These are phyloP conservation scores for Drosophila dives DNA, from an alignment of 2,888 invertebrate genomes.

Conservation along the genomic window DNA sequence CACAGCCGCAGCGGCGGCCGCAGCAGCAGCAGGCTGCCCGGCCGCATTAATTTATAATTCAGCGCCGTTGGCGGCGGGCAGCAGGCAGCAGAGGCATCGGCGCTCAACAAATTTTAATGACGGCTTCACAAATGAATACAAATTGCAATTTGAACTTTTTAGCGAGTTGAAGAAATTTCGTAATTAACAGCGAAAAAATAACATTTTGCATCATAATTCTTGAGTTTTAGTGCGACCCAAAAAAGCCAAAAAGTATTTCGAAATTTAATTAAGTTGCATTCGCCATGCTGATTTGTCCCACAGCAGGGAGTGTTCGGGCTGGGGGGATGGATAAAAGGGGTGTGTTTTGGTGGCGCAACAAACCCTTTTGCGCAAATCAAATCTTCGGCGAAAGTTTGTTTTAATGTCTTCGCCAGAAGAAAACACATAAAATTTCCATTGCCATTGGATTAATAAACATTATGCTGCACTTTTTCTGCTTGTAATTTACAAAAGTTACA, in stretches of 20 bases:
- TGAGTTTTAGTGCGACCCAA: slow-evolving; percentile 11
- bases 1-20: slow-evolving; percentile 17
- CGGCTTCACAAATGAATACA: slow-evolving; percentile 76
- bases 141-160: slow-evolving; percentile 78
- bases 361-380: slow-evolving; percentile 57
- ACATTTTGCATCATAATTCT: slow-evolving; percentile 77
- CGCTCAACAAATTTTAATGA: slow-evolving; percentile 66
- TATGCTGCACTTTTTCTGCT: slow-evolving; percentile 70
- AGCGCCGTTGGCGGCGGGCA: slow-evolving; percentile 27
- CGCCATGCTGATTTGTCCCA: slow-evolving; percentile 75
- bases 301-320: slow-evolving; percentile 40
- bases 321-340: neutral
- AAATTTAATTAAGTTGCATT: slow-evolving; percentile 82
- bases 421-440: slow-evolving; percentile 73
- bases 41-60: slow-evolving; percentile 79
- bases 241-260: slow-evolving; percentile 65
- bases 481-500: slow-evolving; percentile 19
- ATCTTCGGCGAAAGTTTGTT: slow-evolving; percentile 68
- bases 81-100: slow-evolving; percentile 26
- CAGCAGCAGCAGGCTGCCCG: slow-evolving; percentile 30
- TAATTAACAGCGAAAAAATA: slow-evolving; percentile 67
- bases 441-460: slow-evolving; percentile 70
- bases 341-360: slow-evolving; percentile 18
- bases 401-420: slow-evolving; percentile 65
- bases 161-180: slow-evolving; percentile 70